Base-by-base conservation (phyloP, 2,888 invertebrate genomes). In the Maniola hyperantus region DNA sequence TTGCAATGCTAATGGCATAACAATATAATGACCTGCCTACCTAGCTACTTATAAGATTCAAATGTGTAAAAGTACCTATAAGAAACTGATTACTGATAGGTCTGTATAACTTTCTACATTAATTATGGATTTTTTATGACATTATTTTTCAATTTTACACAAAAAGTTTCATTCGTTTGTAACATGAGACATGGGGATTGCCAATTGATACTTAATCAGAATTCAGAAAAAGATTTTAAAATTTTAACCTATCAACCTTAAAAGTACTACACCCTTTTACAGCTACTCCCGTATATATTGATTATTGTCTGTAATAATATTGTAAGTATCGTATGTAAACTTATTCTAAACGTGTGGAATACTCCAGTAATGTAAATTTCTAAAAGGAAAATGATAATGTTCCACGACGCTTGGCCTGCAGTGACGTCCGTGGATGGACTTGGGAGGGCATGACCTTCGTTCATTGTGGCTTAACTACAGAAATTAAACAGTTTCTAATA, bases 391-490 rank as follows among this genome's bases (percentile, higher is more conserved):
- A 80, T 79, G 77, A 78, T 79, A 79, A 79, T 79, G 78, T 78
- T 81, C 77, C 78, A 77, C 79, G 84, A 85, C 82, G 86, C 57
- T 57, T 57, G 13, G 57, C 83, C 81, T 82, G 80, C 69, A 72
- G 81, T 86, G 85, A 86, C 87, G 85, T 88, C 80, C 76, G 77
- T 77, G 77, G 48, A 6, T 48, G 48, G 48, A 48, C 72, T 78
- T 74, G 73, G 74, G 82, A 83, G 84, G 84, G 80, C 83, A 82
- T 82, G 87, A 87, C 90, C 89, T 88, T 83, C 78, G 67, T 67
- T 66, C 68, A 50, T 64, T 20, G 36, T 7, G 34, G 13, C 26
- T 8, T 11, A 50, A 5, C 7, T 13, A 20, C 4, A 11, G 36
- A 50, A 13, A 60, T 33, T 6, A 61, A 13, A 15, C 7, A 11